Conservation (phyloP, 1,140 invertebrate genomes). For the Mycetomoellerius zeteki region DNA sequence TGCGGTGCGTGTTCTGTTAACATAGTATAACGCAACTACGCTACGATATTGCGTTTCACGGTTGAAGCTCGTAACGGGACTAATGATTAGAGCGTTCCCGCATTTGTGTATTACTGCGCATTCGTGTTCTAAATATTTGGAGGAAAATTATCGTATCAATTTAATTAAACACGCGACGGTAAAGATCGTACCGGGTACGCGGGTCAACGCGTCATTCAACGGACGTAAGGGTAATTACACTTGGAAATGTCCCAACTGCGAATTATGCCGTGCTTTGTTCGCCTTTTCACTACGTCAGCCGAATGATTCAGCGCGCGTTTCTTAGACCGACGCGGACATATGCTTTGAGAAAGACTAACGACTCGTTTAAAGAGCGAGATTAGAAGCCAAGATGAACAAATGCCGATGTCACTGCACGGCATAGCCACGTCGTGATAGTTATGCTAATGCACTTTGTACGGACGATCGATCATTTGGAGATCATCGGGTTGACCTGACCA, state of each 20-base stretch:
- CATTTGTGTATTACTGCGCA: not conserved
- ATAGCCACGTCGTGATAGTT: slow-evolving; percentile 43
- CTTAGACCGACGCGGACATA: slow-evolving; percentile 15
- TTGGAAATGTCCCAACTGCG: slow-evolving; percentile 65
- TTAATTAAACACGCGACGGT: slow-evolving; percentile 51
- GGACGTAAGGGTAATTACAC: slow-evolving; percentile 51
- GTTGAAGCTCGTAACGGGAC: slow-evolving; percentile 37
- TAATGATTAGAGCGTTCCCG: slow-evolving; percentile 42
- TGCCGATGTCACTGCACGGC: slow-evolving; percentile 46
- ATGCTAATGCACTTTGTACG: slow-evolving; percentile 62
- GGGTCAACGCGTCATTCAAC: slow-evolving; percentile 59
- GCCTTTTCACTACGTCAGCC: slow-evolving; percentile 52
- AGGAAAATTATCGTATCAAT: slow-evolving; percentile 43
- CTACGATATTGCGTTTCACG: slow-evolving; percentile 47
- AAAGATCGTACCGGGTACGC: slow-evolving; percentile 32
- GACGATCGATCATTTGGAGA: slow-evolving; percentile 45
- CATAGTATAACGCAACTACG: slow-evolving; percentile 38
- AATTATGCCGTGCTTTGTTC: slow-evolving; percentile 45
- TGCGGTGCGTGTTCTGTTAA: slow-evolving; percentile 44
- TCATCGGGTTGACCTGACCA: not conserved
- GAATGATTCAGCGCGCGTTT: slow-evolving; percentile 67
- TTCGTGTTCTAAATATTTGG: slow-evolving; percentile 57
- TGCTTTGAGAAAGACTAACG: slow-evolving; percentile 66
- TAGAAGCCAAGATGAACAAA: slow-evolving; percentile 69
- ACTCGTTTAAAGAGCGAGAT: slow-evolving; percentile 63